phyloP scores from a whole-genome alignment of 1,140 invertebrate genomes.

The Medauroidea extradentata region DNA sequence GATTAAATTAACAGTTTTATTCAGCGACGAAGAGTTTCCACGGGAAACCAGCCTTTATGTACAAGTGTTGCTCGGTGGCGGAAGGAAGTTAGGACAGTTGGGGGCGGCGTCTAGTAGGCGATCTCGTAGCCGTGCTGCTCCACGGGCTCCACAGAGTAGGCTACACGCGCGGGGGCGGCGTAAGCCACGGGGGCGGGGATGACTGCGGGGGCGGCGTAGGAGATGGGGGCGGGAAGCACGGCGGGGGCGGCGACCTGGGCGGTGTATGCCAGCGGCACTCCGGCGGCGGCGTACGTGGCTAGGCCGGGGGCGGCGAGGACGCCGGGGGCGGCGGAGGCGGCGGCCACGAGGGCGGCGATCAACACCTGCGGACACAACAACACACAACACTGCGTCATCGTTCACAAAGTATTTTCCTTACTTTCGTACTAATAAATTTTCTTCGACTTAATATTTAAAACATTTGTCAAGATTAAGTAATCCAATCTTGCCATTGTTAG shows the following conservation, averaged over 20 bases:
- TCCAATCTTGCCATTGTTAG: no score
- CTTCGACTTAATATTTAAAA: no score
- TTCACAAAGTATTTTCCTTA: no score
- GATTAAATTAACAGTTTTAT: no score
- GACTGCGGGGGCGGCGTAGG: conserved; percentile 39
- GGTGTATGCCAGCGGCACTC: conserved; percentile 11
- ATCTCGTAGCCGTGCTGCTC: conserved; percentile 46
- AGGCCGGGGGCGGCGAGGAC: no score
- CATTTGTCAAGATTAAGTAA: no score
- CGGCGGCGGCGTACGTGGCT: conserved; percentile 19
- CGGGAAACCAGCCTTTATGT: not conserved
- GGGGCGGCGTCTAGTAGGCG: conserved; percentile 10
- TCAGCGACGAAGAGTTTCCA: no score
- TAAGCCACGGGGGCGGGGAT: no score
- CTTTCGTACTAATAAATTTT: no score
- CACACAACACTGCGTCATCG: no score
- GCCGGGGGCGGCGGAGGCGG: conserved; percentile 45
- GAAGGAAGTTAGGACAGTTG: conserved; percentile 39
- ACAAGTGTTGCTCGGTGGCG: not conserved
- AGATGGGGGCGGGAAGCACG: no score
- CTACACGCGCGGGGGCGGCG: no score
- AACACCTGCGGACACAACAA: conserved; percentile 40
- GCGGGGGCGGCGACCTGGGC: conserved; percentile 23
- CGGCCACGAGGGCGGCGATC: conserved; percentile 46
- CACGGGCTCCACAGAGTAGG: conserved; percentile 40